phyloP scores from a whole-genome alignment of 2,888 invertebrate species.

The Parthenolecanium corni region DNA sequence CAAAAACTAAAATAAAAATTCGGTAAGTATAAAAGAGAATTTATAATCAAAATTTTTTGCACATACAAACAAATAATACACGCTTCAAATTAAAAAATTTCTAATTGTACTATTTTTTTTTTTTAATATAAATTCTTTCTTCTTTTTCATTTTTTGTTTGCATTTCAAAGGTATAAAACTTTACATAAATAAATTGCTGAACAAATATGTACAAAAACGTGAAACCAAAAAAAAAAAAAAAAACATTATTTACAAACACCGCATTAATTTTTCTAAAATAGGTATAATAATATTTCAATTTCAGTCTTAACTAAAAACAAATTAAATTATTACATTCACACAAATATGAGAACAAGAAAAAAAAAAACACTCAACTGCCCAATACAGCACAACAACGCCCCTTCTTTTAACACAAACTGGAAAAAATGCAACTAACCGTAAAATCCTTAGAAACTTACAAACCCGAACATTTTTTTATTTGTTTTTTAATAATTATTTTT shows the following conservation, averaged over 20 bases:
- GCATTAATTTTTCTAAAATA: constrained; percentile 10
- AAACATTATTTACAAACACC: constrained; percentile 11
- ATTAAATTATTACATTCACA: not conserved
- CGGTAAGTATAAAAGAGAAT: no score
- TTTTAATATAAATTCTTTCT: not conserved
- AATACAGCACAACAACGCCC: not conserved
- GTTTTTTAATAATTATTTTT: constrained; percentile 1
- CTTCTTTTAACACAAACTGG: not conserved
- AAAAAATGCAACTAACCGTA: no score
- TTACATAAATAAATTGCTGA: constrained; percentile 16
- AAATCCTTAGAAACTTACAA: no score
- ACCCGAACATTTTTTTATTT: no score
- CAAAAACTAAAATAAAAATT: no score
- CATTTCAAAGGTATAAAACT: constrained; percentile 22
- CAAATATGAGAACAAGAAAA: not conserved
- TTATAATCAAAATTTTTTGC: not conserved
- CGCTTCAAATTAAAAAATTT: not conserved
- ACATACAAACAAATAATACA: not conserved
- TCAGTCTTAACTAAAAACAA: constrained; percentile 19
- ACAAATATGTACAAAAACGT: constrained; percentile 9
- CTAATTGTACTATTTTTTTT: no score
- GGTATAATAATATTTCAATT: constrained; percentile 13
- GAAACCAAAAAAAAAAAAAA: not conserved
- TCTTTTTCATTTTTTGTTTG: constrained; percentile 3
- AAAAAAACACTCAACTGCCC: constrained; percentile 3